Base-by-base conservation (phyloP, 2,888 invertebrate species). In the Tipula unca region DNA sequence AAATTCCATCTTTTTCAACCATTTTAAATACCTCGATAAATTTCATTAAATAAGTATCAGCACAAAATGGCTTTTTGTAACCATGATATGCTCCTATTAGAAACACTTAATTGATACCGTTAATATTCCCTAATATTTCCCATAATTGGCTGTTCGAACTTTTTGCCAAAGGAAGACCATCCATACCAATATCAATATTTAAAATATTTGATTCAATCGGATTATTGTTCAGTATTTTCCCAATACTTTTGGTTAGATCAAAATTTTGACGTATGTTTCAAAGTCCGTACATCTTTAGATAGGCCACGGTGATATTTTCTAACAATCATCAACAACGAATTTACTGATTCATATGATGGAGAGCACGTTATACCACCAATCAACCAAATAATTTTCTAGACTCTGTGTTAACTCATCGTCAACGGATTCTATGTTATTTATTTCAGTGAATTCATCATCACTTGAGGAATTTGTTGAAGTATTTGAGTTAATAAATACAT, bases 291-390 rank as follows among this genome's bases (percentile, higher is more conserved):
- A 54, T 54, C 54, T 54, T 54, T 54, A 0, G 54, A 14, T 54
- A 54, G 14, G 5, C 3, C 5, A 20, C 13, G 54, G 14, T 54
- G 54, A 54, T 17, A 14, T 54, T 54, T 14, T 14, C 83, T 13
- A n/a, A 85, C 29, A 8, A 84, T 39, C 20, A 42, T 20, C 29
- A 85, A 83, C n/a, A 85, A 42, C 13, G 48, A 25, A 25, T 39
- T 25, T 39, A n/a, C 17, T n/a, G 25, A 20, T 29, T 85, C 25
- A 20, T 82, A 39, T 5, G 84, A 39, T 10, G 54, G 39, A 42
- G 82, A 29, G 29, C 39, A 84, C 13, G 39, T 39, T 5, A 84
- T 48, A 29, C 20, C n/a, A 84, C 85, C 85, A 85, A 14, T 83
- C 84, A 54, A 14, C 54, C 20, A 54, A 54, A 14, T 4, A 13